Evolutionary conservation across 2,113 vertebrate genomes (phyloP).

Genomic region (Turdus rufiventris): DNA sequence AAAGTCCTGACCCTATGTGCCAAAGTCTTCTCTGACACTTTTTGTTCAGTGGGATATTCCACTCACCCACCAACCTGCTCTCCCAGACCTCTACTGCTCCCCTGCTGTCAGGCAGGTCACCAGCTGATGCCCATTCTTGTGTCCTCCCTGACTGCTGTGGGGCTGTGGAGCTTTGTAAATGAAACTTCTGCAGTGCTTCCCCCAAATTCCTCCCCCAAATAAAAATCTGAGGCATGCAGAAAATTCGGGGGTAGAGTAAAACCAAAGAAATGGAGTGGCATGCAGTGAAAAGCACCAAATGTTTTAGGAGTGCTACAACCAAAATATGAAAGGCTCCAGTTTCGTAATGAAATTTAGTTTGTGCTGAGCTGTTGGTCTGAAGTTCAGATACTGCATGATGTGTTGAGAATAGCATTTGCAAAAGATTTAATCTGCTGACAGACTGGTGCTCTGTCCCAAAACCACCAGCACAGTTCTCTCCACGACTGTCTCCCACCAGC

Average conservation of each 20-base stretch:
- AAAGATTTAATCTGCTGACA: conserved; percentile 26
- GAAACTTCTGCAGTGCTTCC: not conserved
- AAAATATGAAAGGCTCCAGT: not conserved
- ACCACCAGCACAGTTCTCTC: not conserved
- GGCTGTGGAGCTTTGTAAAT: not conserved
- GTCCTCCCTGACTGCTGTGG: not conserved
- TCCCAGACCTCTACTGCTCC: not conserved
- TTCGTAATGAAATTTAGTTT: not conserved
- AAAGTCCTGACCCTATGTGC: not conserved
- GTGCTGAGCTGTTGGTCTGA: conserved; percentile 10
- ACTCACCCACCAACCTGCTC: not conserved
- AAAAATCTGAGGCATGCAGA: not conserved
- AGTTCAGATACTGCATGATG: not conserved
- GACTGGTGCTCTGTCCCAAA: not conserved
- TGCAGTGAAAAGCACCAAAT: not conserved
- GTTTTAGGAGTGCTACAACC: not conserved
- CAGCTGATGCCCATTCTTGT: not conserved
- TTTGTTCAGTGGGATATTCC: not conserved
- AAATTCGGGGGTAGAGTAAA: conserved; percentile 2
- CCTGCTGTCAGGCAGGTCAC: not conserved
- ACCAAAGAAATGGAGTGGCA: not conserved
- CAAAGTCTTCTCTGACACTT: not conserved
- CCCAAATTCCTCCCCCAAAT: not conserved
- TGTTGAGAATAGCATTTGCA: not conserved
- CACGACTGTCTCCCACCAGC: not conserved